phyloP scores from a whole-genome alignment of 1,140 invertebrate species.

The Phenacoccus solenopsis region DNA sequence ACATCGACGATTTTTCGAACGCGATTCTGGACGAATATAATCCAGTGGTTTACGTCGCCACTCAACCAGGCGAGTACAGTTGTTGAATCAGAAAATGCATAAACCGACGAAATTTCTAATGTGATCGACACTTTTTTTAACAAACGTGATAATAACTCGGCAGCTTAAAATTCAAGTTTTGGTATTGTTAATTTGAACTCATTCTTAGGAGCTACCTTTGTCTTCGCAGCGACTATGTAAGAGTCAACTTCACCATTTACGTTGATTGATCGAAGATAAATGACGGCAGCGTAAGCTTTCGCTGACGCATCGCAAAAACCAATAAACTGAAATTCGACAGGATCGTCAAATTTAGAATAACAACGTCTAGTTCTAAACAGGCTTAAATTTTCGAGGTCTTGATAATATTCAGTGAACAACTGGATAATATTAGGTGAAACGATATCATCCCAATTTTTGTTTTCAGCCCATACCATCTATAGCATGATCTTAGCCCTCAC shows the following conservation, averaged over 20 bases:
- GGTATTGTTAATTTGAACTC: slow-evolving; percentile 20
- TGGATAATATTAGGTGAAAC: slow-evolving; percentile 15
- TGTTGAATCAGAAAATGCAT: slow-evolving; percentile 30
- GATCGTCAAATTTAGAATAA: too few relatives aligned
- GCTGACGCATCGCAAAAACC: slow-evolving; percentile 19
- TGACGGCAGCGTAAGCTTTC: not conserved
- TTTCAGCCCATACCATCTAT: not conserved
- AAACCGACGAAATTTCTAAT: not conserved
- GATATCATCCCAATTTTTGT: not conserved
- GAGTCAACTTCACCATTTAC: slow-evolving; percentile 7
- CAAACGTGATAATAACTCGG: slow-evolving; percentile 17
- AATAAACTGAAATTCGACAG: too few relatives aligned
- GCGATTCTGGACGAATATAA: slow-evolving; percentile 21
- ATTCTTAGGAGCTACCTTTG: slow-evolving; percentile 24
- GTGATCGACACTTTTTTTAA: not conserved
- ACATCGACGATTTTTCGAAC: not conserved
- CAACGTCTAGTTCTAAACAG: too few relatives aligned
- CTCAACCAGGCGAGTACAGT: slow-evolving; percentile 31
- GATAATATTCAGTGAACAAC: too few relatives aligned
- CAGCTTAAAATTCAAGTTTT: slow-evolving; percentile 26
- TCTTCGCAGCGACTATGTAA: slow-evolving; percentile 21
- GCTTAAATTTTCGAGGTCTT: too few relatives aligned
- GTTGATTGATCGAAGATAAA: slow-evolving; percentile 5
- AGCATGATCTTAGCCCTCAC: not conserved
- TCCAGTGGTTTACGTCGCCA: slow-evolving; percentile 26